Base-by-base conservation (phyloP, 1,140 invertebrate species). In the Nephotettix cincticeps region DNA sequence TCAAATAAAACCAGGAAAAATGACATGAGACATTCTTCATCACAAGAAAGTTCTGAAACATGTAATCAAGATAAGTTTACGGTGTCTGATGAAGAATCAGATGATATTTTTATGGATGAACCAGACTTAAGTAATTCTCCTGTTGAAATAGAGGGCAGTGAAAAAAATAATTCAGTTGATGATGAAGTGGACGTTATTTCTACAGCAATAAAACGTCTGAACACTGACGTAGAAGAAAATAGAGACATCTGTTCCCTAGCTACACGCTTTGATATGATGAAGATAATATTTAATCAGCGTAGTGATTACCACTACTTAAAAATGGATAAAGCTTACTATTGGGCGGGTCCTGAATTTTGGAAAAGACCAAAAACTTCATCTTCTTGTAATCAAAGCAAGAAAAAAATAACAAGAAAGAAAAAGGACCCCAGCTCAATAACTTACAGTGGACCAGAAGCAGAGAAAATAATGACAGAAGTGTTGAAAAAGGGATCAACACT, bases 261-360 rank as follows among this genome's bases (percentile, higher is more conserved):
- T 6, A 21, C 56, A 3, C 21, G 25, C 6, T 27, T 27, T 2
- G 27, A 61, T 6, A 23, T 25, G 2, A 27, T 61, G 56, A 25
- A 61, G 28, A 27, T 61, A 9, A 9, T 61, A 6, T 61, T 61
- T 28, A n/a, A 25, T 27, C 6, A 61, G 1, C 4, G 4, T 61
- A 23, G 23, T 23, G 56, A 61, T 23, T 61, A 61, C 56, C 13
- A 61, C 23, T 61, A 61, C 23, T n/a, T 61, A 1, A 28, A 61
- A 6, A 29, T 28, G 9, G 23, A 61, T 11, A 61, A 29, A 21
- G 56, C 23, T 6, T 4, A 61, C 56, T 61, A 61, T n/a, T 61
- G 56, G 56, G 14, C 56, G 9, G 56, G 56, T 6, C 56, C 14
- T 61, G 25, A 61, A 11, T 61, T 61, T 29, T 61, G 56, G 56